Base-by-base conservation (phyloP, 1,140 invertebrate species). In the Chelonus insularis region DNA sequence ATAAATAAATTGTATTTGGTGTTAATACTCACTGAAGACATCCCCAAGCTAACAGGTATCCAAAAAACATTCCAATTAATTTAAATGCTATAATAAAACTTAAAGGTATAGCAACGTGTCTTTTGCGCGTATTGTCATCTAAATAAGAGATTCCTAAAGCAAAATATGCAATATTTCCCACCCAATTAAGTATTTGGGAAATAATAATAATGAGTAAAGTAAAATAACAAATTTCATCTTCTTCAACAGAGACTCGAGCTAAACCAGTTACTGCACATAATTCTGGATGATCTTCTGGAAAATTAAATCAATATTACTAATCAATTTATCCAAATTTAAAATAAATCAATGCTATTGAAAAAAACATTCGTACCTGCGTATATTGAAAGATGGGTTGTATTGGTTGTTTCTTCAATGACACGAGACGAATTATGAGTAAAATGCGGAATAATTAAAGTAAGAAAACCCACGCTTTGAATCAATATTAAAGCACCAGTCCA, bases 101-200 rank as follows among this genome's bases (percentile, higher is more conserved):
- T 14, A 86, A 72, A 12, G 82, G 83, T 8, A 76, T 68, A 4
- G 86, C 79, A 14, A 85, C 82, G 41, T 86, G 82, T 39, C 83
- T 80, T 57, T 79, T 84, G 51, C 85, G 81, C 0, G 86, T 85
- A 66, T 88, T 89, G 64, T 89, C 88, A 62, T 89, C 87, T 21
- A 89, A 80, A 69, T 89, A 90, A 1, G 87, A 85, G 12, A 89
- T 77, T 1, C 87, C 88, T 1, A 89, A 73, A 0, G 86, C 83
- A 65, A 84, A 87, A 64, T 87, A 89, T 0, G 86, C 81, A 37
- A 88, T 78, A 12, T 83, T 84, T 6, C 82, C 84, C 41, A 88
- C 75, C 8, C 85, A 87, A 43, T 82, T 77, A 1, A 85, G 68
- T 58, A 89, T 72, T 70, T 89, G 87, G 0, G 86, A 82, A 0